A percentile compares a stretch with the other conserved stretches of the same genome.
Conservation (phyloP, 2,888 invertebrate species). For the Pasiphila rectangulata region DNA sequence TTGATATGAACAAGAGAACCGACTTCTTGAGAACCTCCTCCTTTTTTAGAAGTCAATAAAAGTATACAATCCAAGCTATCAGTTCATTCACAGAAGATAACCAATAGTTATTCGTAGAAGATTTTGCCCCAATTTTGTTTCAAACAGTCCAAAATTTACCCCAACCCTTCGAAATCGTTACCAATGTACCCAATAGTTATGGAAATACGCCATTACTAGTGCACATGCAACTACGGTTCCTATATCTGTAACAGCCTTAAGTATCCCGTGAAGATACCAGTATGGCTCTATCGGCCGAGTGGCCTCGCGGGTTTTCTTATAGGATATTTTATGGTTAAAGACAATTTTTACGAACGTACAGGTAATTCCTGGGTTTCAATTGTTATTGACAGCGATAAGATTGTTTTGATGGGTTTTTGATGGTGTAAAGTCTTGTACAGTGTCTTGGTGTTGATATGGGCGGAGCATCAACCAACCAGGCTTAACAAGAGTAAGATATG, state of each 20-base stretch:
- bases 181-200: slow-evolving; percentile 48
- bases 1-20: too few species aligned
- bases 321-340: slow-evolving; percentile 19
- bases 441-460: too few species aligned
- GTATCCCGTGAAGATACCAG: slow-evolving; percentile 52
- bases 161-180: slow-evolving; percentile 25
- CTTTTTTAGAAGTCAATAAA: too few species aligned
- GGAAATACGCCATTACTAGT: slow-evolving; percentile 56
- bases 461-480: too few species aligned
- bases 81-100: too few species aligned
- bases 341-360: too few species aligned
- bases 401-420: background rate
- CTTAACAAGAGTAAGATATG: too few species aligned
- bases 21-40: too few species aligned
- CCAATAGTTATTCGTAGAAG: too few species aligned
- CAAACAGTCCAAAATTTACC: background rate
- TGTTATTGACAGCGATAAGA: slow-evolving; percentile 3
- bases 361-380: background rate
- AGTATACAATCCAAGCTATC: background rate
- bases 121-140: background rate
- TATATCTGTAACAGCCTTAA: slow-evolving; percentile 59
- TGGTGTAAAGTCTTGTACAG: too few species aligned
- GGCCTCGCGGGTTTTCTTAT: slow-evolving; percentile 26
- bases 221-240: slow-evolving; percentile 54
- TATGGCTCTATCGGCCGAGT: slow-evolving; percentile 52